Evolutionary conservation across 2,797 vertebrate species (phyloP), one percentile per base, ranked within the genome.

Genomic region (Botia almorhae): DNA sequence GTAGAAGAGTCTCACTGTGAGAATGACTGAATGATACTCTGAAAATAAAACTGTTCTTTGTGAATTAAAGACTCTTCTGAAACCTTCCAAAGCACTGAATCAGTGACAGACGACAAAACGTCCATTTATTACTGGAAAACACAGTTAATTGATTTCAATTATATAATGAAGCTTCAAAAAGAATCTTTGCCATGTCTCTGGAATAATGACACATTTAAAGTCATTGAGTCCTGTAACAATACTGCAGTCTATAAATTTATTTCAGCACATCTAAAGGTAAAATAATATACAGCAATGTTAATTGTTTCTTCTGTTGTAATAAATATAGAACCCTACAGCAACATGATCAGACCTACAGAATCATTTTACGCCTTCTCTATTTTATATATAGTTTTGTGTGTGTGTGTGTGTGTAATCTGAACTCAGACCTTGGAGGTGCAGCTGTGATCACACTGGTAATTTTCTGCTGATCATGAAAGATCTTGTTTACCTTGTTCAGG

Each of bases 21-120:
- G 29, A 48, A 56, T 73, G 70, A 74, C 29, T 10, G 16, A 77
- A 51, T 55, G 76, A 56, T 21, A 26, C 29, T 19, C 36, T 21
- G 13, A 19, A 61, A 76, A 67, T 74, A 3, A 23, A 67, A 55
- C 74, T 65, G 50, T 14, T 64, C 60, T 76, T 33, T 76, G 16
- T 53, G 7, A 53, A 65, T 33, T 19, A 29, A n/a, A 51, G 21
- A 21, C 69, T 33, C 4, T 4, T 33, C 26, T 29, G 60, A 33
- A 58, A 58, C 19, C 23, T 58, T 58, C 8, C 55, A 12, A 58
- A 21, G 23, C 19, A 12, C 23, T 1, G 55, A 58, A 19, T 13
- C 55, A 21, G 19, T 58, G 55, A 58, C 16, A 19, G n/a, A n/a
- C n/a, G n/a, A n/a, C n/a, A n/a, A n/a, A n/a, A 14, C 39, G 39